Conservation (phyloP, 2,113 vertebrate species). For the Lepisosteus osseus region DNA sequence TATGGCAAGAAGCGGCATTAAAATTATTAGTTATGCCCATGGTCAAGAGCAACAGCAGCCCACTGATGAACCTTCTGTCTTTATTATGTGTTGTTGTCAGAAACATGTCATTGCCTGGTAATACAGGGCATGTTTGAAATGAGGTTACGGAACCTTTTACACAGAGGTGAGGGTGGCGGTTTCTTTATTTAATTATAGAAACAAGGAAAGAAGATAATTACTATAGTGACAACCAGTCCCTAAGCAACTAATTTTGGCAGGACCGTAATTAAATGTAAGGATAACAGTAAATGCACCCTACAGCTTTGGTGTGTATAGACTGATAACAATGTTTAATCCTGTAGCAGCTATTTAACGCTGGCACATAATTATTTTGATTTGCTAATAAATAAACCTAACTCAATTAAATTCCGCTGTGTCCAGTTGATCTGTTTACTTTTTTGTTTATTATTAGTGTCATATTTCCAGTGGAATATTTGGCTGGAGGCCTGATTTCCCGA, state of each 20-base stretch:
- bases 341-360: slow-evolving; percentile 3
- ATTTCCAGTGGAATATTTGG: not conserved
- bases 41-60: too few species aligned
- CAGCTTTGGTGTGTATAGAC: not conserved
- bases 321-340: slow-evolving; percentile 6
- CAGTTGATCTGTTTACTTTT: not conserved
- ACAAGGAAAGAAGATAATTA: slow-evolving; percentile 4
- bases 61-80: too few species aligned
- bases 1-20: too few species aligned
- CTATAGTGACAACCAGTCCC: slow-evolving; percentile 4
- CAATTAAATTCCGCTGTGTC: slow-evolving; percentile 11
- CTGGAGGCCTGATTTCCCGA: not conserved
- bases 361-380: slow-evolving; percentile 10
- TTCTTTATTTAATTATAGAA: too few species aligned
- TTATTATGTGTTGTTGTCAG: too few species aligned
- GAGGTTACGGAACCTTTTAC: too few species aligned
- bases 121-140: too few species aligned
- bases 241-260: slow-evolving; percentile 12
- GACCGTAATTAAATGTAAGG: slow-evolving; percentile 19
- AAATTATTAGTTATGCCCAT: too few species aligned
- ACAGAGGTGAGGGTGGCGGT: too few species aligned
- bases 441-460: not conserved
- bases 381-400: slow-evolving; percentile 8
- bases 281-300: slow-evolving; percentile 11
- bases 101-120: too few species aligned